Evolutionary conservation across 2,888 invertebrate genomes (phyloP).

Genomic region (Acheta domesticus): DNA sequence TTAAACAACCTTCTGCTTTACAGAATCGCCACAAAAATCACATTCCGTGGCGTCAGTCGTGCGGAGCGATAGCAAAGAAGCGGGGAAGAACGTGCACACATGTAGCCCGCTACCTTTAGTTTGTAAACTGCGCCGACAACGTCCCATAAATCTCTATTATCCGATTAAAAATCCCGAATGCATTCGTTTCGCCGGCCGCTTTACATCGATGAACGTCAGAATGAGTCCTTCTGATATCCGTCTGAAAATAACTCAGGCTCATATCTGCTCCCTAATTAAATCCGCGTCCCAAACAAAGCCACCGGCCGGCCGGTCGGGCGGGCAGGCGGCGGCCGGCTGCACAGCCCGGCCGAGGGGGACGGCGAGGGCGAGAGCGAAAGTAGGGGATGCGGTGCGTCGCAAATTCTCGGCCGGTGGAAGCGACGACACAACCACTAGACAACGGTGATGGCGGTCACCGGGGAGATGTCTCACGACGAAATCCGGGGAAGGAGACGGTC

Average conservation of each 20-base stretch:
- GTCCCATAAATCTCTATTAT: slow-evolving; percentile 3
- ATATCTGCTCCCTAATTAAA: slow-evolving; percentile 18
- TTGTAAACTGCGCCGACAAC: not conserved
- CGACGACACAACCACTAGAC: too few species aligned
- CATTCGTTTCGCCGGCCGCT: not conserved
- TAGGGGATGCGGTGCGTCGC: too few species aligned
- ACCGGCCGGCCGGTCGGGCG: not conserved
- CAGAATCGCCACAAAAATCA: too few species aligned
- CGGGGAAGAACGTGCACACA: too few species aligned
- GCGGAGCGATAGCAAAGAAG: too few species aligned
- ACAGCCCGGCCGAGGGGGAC: not conserved
- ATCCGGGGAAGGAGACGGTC: too few species aligned
- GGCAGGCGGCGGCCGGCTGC: not conserved
- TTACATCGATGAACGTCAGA: not conserved
- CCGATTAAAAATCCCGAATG: not conserved
- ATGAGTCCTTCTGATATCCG: slow-evolving; percentile 6
- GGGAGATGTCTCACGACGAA: too few species aligned
- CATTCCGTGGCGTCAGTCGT: too few species aligned
- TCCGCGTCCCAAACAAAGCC: slow-evolving; percentile 1
- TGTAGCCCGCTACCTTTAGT: too few species aligned
- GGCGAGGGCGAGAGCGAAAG: not conserved
- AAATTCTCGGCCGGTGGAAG: too few species aligned
- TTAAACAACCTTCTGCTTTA: too few species aligned
- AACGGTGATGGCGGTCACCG: too few species aligned
- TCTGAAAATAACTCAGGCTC: slow-evolving; percentile 5